These are phyloP conservation scores for Germaria angustata DNA, from an alignment of 2,888 invertebrate genomes.

Conservation along the genomic window DNA sequence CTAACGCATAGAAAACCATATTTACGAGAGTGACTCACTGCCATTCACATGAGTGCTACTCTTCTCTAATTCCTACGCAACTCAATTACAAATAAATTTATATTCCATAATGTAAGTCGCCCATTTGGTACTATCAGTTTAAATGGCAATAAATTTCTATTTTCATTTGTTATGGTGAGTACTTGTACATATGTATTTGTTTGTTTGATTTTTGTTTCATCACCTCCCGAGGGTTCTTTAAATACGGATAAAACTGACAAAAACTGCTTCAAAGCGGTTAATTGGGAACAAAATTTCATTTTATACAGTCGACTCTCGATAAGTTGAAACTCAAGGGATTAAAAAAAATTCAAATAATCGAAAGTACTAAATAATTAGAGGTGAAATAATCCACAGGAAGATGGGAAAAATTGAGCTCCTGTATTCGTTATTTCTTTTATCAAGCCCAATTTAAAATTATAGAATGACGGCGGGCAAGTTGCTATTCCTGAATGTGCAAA, in stretches of 20 bases:
- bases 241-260: slow-evolving; percentile 75
- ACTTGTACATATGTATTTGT: no score
- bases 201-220: slow-evolving; percentile 18
- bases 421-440: no score
- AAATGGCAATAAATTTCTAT: slow-evolving; percentile 29
- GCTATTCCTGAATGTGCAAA: no score
- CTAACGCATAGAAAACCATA: neutral
- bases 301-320: no score
- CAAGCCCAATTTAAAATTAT: no score
- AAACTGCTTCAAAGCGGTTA: slow-evolving; percentile 76
- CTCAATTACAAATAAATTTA: slow-evolving; percentile 52
- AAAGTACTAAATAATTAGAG: no score
- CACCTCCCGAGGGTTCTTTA: slow-evolving; percentile 19
- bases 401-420: no score
- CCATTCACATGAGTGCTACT: neutral
- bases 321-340: no score
- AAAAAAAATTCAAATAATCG: no score
- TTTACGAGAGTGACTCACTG: neutral
- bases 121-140: slow-evolving; percentile 47
- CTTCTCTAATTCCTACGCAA: slow-evolving; percentile 9
- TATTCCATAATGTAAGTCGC: slow-evolving; percentile 50
- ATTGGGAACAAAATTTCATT: slow-evolving; percentile 39
- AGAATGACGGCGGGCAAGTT: no score
- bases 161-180: slow-evolving; percentile 24
- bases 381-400: no score